Evolutionary conservation across 2,113 vertebrate genomes (phyloP).

Genomic region (Amphiprion percula): DNA sequence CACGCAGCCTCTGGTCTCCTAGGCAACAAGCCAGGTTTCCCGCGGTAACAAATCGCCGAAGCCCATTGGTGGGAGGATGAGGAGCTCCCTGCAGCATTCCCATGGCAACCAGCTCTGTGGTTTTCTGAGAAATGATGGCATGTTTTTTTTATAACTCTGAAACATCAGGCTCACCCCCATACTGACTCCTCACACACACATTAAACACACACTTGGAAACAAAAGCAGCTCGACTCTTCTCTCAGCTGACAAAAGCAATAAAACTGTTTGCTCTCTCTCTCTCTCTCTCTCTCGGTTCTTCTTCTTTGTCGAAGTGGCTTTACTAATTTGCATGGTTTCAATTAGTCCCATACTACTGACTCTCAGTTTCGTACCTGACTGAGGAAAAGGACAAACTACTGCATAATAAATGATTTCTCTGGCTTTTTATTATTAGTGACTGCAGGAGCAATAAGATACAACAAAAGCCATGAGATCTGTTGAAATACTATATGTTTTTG

Average conservation of each 20-base stretch:
- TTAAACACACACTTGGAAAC: conserved; percentile 5
- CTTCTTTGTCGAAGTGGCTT: neutral
- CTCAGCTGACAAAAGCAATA: neutral
- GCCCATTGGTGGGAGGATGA: conserved; percentile 70
- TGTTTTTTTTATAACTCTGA: conserved; percentile 56
- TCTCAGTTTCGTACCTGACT: neutral
- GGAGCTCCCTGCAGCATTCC: conserved; percentile 81
- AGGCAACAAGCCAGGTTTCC: conserved; percentile 79
- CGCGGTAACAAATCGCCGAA: conserved; percentile 64
- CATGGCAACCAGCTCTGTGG: conserved; percentile 77
- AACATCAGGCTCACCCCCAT: conserved; percentile 55
- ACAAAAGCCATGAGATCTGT: no score
- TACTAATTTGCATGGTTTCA: neutral
- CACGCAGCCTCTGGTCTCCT: conserved; percentile 70
- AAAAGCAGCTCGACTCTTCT: conserved; percentile 1
- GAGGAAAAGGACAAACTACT: neutral
- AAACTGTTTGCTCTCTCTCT: neutral
- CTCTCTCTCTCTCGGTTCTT: neutral
- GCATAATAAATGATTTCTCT: no score
- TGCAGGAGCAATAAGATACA: no score
- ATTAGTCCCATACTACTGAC: conserved; percentile 6
- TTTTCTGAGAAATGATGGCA: conserved; percentile 69
- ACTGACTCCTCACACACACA: conserved; percentile 13
- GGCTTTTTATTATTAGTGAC: no score
- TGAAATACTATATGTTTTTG: no score